Conservation (phyloP, 2,888 invertebrate species). For the Drosophila kambysellisi region DNA sequence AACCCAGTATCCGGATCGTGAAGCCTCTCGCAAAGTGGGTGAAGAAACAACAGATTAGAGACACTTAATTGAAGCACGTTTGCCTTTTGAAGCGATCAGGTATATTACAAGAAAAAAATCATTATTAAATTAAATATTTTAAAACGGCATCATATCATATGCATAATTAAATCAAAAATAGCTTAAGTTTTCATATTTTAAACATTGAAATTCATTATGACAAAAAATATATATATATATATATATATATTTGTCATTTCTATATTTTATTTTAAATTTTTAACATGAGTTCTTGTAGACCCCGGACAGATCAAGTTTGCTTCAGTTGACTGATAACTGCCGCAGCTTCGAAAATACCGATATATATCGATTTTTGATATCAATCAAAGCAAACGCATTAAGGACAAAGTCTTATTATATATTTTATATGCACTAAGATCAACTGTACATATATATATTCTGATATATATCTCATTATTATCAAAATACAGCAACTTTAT, state of each 20-base stretch:
- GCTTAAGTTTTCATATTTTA: too few relatives aligned
- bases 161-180: not conserved
- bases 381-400: not conserved
- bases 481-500: not conserved
- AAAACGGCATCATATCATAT: not conserved
- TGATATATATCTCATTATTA: not conserved
- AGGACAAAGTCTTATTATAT: not conserved
- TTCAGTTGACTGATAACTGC: too few relatives aligned
- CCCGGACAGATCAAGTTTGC: too few relatives aligned
- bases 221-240: not conserved
- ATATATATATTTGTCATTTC: not conserved
- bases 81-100: slow-evolving; percentile 5
- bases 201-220: not conserved
- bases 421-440: not conserved
- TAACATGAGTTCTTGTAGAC: too few relatives aligned
- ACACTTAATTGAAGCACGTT: not conserved
- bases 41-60: not conserved
- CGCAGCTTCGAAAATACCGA: not conserved
- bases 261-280: not conserved
- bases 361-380: not conserved
- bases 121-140: not conserved
- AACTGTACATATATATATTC: not conserved
- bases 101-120: not conserved
- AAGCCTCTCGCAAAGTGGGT: not conserved
- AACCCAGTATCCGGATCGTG: slow-evolving; percentile 4